These are phyloP conservation scores for Drosophila differens DNA, from an alignment of 2,888 invertebrate genomes.

Conservation along the genomic window DNA sequence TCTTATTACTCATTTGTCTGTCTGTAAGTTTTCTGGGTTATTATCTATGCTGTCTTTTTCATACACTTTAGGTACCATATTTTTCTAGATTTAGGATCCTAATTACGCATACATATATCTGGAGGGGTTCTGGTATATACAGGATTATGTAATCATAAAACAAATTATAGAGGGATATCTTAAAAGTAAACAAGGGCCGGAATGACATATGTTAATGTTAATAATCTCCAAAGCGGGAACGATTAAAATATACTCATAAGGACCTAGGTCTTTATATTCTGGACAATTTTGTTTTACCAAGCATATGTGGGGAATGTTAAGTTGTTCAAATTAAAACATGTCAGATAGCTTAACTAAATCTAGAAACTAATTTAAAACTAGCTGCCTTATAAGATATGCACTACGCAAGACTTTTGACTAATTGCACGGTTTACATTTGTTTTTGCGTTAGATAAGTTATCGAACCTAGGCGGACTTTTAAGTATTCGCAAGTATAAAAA, in stretches of 20 bases:
- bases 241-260: conserved; percentile 2
- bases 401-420: conserved; percentile 76
- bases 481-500: conserved; percentile 59
- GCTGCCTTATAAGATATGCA: conserved; percentile 59
- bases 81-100: conserved; percentile 67
- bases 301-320: conserved; percentile 22
- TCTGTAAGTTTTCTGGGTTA: conserved; percentile 33
- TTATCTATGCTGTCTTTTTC: conserved; percentile 48
- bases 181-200: conserved; percentile 4
- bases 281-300: conserved; percentile 13
- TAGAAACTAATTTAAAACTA: conserved; percentile 56
- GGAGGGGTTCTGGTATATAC: conserved; percentile 64
- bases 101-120: conserved; percentile 44
- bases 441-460: conserved; percentile 31
- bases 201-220: conserved; percentile 1
- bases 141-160: conserved; percentile 46
- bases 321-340: conserved; percentile 16
- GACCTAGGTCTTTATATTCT: conserved; percentile 7
- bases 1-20: conserved; percentile 40
- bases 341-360: conserved; percentile 41
- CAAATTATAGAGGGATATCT: neutral
- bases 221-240: conserved; percentile 19
- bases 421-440: conserved; percentile 70
- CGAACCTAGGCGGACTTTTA: conserved; percentile 54
- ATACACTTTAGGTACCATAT: conserved; percentile 74